Conservation (phyloP, 2,888 invertebrate species). For the Latrodectus hesperus region DNA sequence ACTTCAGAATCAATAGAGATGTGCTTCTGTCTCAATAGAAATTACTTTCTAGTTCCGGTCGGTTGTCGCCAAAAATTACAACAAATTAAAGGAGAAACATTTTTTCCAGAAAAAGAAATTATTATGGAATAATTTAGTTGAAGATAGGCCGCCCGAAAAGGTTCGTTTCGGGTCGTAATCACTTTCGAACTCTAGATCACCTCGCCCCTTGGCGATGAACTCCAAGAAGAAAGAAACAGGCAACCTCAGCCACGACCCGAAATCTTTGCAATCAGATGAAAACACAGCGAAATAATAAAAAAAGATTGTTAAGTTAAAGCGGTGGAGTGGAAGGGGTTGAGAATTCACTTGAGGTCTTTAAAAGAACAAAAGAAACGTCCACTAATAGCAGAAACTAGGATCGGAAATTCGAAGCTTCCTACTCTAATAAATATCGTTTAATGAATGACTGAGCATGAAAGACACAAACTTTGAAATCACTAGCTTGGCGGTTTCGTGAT, state of each 20-base stretch:
- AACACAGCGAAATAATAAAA: background rate
- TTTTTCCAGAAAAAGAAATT: conserved; percentile 1
- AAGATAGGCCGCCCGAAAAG: conserved; percentile 11
- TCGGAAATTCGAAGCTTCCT: conserved; percentile 60
- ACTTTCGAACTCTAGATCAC: conserved; percentile 45
- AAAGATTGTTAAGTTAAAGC: background rate
- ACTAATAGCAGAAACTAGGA: conserved; percentile 34
- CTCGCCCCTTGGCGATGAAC: conserved; percentile 18
- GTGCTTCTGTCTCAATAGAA: conserved; percentile 26
- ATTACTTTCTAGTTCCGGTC: conserved; percentile 65
- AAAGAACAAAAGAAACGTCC: conserved; percentile 59
- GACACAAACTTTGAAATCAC: conserved; percentile 16
- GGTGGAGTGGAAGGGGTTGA: background rate
- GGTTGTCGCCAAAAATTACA: conserved; percentile 33
- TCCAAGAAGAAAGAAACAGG: conserved; percentile 36
- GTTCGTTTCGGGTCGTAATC: conserved; percentile 25
- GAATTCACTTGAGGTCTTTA: conserved; percentile 4
- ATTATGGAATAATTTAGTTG: conserved; percentile 26
- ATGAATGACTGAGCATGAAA: conserved; percentile 25
- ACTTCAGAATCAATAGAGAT: conserved; percentile 21
- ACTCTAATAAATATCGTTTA: conserved; percentile 67
- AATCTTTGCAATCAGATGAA: conserved; percentile 25
- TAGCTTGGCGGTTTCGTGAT: conserved; percentile 16
- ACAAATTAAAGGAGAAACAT: conserved; percentile 32
- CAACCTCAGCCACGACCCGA: conserved; percentile 44